phyloP scores from a whole-genome alignment of 1,140 invertebrate species.

The Philopotamus ludificatus region DNA sequence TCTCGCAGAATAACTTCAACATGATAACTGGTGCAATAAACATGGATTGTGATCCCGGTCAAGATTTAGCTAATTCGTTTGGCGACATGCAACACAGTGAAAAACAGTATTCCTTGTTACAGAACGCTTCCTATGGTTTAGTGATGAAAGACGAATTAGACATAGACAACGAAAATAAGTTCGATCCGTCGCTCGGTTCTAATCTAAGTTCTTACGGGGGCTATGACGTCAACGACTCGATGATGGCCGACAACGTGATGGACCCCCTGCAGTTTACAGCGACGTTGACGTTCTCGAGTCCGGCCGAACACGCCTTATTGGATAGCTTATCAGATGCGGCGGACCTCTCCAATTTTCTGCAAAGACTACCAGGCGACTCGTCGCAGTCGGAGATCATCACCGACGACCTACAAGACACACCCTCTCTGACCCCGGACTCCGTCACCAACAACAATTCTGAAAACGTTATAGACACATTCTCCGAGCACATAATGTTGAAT shows the following conservation, averaged over 20 bases:
- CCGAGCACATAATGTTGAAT: conserved; percentile 60
- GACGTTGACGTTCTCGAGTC: conserved; percentile 73
- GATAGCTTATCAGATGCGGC: conserved; percentile 72
- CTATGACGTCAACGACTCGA: conserved; percentile 71
- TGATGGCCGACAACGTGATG: conserved; percentile 77
- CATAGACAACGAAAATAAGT: conserved; percentile 71
- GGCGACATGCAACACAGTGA: conserved; percentile 57
- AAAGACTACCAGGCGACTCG: conserved; percentile 62
- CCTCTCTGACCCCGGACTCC: conserved; percentile 64
- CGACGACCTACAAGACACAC: conserved; percentile 54
- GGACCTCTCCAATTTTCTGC: conserved; percentile 70
- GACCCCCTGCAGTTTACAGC: conserved; percentile 80
- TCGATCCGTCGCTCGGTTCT: conserved; percentile 62
- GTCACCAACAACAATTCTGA: conserved; percentile 65
- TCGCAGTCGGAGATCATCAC: conserved; percentile 61
- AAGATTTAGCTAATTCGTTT: conserved; percentile 53
- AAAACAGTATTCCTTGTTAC: conserved; percentile 76
- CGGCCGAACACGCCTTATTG: conserved; percentile 70
- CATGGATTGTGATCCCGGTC: conserved; percentile 73
- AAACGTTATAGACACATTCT: conserved; percentile 65
- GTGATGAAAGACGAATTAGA: conserved; percentile 72
- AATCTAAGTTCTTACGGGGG: conserved; percentile 62
- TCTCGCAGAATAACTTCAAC: conserved; percentile 55
- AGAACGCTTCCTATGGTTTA: conserved; percentile 78
- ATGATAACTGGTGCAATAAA: conserved; percentile 63